phyloP scores from a whole-genome alignment of 2,888 invertebrate genomes.

The Marasmarcha lunaedactyla region DNA sequence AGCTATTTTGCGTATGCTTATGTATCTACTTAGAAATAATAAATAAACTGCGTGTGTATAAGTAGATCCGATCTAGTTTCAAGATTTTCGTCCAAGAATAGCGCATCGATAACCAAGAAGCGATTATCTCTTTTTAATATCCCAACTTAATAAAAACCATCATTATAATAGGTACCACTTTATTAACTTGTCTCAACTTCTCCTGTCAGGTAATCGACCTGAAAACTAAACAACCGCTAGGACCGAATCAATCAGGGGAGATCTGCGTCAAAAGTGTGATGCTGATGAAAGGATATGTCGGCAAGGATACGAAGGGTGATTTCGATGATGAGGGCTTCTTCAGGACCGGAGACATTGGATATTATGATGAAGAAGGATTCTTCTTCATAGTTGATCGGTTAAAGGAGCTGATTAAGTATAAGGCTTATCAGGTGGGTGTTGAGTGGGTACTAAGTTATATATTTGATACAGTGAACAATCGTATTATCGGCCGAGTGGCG shows the following conservation, averaged over 20 bases:
- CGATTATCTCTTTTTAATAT: no score
- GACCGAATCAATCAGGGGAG: constrained; percentile 80
- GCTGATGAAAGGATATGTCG: constrained; percentile 85
- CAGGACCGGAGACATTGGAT: constrained; percentile 72
- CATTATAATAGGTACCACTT: no score
- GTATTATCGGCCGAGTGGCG: background rate
- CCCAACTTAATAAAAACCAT: no score
- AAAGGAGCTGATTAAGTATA: constrained; percentile 55
- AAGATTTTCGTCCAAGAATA: no score
- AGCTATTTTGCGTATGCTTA: no score
- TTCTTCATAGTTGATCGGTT: constrained; percentile 45
- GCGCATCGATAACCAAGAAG: no score
- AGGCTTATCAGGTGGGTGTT: constrained; percentile 42
- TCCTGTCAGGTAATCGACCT: constrained; percentile 68
- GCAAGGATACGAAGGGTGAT: constrained; percentile 51
- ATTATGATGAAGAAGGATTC: constrained; percentile 40
- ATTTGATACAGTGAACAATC: background rate
- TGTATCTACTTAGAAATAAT: no score
- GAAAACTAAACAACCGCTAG: constrained; percentile 71
- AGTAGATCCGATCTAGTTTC: no score
- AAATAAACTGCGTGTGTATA: no score
- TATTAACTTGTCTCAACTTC: no score
- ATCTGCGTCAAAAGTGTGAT: constrained; percentile 81
- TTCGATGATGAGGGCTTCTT: constrained; percentile 83
- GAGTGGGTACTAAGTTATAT: background rate